These are phyloP conservation scores for Drosophila takahashii DNA, from an alignment of 1,140 invertebrate genomes.

Conservation along the genomic window DNA sequence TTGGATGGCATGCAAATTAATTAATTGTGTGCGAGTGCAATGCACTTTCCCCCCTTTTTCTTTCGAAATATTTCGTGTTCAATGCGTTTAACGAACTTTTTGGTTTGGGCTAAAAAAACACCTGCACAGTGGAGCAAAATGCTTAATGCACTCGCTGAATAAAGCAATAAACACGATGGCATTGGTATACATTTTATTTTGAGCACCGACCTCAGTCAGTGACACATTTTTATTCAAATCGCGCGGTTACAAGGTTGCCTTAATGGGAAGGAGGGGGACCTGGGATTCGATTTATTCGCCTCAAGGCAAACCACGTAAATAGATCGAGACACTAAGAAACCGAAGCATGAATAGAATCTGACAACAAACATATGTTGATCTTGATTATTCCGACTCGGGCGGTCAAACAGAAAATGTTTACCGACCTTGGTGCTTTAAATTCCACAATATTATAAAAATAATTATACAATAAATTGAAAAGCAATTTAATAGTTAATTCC, in stretches of 20 bases:
- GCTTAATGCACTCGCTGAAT: neutral
- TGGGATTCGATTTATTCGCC: slow-evolving; percentile 14
- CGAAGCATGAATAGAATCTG: slow-evolving; percentile 18
- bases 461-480: neutral
- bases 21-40: slow-evolving; percentile 41
- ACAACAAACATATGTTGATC: slow-evolving; percentile 2
- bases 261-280: neutral
- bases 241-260: slow-evolving; percentile 54
- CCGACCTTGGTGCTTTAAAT: neutral
- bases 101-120: slow-evolving; percentile 7
- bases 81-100: slow-evolving; percentile 78
- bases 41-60: slow-evolving; percentile 45
- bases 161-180: slow-evolving; percentile 29
- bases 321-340: slow-evolving; percentile 32
- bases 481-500: neutral
- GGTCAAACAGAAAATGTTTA: neutral
- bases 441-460: neutral
- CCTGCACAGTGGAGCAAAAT: slow-evolving; percentile 41
- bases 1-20: slow-evolving; percentile 35
- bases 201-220: slow-evolving; percentile 41
- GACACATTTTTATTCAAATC: slow-evolving; percentile 70
- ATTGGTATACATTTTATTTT: slow-evolving; percentile 61
- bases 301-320: slow-evolving; percentile 68
- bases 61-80: slow-evolving; percentile 38
- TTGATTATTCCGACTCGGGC: neutral